Base-by-base conservation (phyloP, 2,113 vertebrate genomes). In the Pogonocichla stellata region DNA sequence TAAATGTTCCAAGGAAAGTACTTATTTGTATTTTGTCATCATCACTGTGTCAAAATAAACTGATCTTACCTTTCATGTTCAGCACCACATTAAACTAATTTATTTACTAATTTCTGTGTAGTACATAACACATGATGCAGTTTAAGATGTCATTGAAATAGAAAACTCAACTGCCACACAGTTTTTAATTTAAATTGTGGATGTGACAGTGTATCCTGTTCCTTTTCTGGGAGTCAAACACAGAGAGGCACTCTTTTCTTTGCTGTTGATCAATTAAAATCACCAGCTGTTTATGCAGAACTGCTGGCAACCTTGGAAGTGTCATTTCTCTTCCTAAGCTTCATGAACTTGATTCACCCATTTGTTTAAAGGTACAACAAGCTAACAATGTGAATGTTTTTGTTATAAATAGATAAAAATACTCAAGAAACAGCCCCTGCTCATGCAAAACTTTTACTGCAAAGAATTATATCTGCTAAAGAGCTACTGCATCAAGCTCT, bases 201-300 rank as follows among this genome's bases (percentile, higher is more conserved):
- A 34, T 42, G 17, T 50, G 26, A 57, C 42, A 80, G 20, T 15
- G 11, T 42, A 70, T 42, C 22, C 36, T 36, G 3, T 19, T 69
- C 29, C 56, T 78, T 43, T 56, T 61, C 48, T n/a, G 60, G 16
- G 38, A 86, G 16, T 62, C 58, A 88, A 70, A 33, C n/a, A 75
- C 16, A 50, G 11, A 65, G 20, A 54, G 0, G 8, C 5, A 12
- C 24, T 50, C 66, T 67, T 77, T 82, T 29, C 34, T 73, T 77
- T 53, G 40, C 45, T 14, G 34, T 65, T 93, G 88, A 96, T 86
- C 90, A 89, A 47, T 54, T 89, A 42, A 94, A 93, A 90, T 86
- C 88, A 88, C 51, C 88, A 79, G 78, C 48, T 96, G 60, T 75
- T 96, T 92, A 88, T 70, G 62, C 67, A 79, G 53, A 80, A 88